phyloP scores from a whole-genome alignment of 92 coral and sea anemone species.

The Umimayanthus kanabou region DNA sequence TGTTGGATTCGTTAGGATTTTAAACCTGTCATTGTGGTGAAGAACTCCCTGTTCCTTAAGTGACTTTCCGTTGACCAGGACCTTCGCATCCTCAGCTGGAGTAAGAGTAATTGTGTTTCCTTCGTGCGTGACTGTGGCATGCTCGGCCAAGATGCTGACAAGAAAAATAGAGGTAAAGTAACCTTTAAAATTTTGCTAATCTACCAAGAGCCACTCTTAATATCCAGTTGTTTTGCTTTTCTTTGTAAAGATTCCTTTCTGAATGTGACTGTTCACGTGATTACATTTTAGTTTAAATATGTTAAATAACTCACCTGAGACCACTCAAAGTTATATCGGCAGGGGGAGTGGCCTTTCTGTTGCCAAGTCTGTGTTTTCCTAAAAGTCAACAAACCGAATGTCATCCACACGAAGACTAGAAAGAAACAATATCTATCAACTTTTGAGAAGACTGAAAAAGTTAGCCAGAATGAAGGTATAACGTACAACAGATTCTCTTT shows the following conservation, averaged over 20 bases:
- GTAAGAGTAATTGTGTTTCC: constrained; percentile 61
- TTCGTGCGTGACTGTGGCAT: constrained; percentile 69
- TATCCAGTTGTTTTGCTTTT: not conserved
- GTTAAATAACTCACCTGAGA: constrained; percentile 58
- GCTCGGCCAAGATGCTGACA: constrained; percentile 71
- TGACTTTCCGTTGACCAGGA: constrained; percentile 84
- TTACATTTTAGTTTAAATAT: not conserved
- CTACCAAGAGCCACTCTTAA: not conserved
- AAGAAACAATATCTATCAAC: not conserved
- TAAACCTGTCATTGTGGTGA: constrained; percentile 90
- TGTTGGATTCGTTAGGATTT: not conserved
- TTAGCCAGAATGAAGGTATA: not conserved
- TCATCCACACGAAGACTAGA: not conserved
- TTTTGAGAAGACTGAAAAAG: not conserved
- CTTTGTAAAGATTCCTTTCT: not conserved
- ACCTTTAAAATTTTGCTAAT: not conserved
- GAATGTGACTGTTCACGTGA: not conserved
- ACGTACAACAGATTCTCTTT: too few relatives aligned
- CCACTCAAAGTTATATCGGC: constrained; percentile 87
- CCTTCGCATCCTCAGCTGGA: constrained; percentile 75
- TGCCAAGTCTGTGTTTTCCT: constrained; percentile 82
- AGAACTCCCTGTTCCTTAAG: constrained; percentile 59
- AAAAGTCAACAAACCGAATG: not conserved
- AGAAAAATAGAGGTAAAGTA: not conserved
- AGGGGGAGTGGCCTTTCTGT: constrained; percentile 86